Percentiles rank a stretch among this genome's conserved stretches.
Evolutionary conservation across 2,888 invertebrate species (phyloP).

Genomic region (Epirrhoe tristata): DNA sequence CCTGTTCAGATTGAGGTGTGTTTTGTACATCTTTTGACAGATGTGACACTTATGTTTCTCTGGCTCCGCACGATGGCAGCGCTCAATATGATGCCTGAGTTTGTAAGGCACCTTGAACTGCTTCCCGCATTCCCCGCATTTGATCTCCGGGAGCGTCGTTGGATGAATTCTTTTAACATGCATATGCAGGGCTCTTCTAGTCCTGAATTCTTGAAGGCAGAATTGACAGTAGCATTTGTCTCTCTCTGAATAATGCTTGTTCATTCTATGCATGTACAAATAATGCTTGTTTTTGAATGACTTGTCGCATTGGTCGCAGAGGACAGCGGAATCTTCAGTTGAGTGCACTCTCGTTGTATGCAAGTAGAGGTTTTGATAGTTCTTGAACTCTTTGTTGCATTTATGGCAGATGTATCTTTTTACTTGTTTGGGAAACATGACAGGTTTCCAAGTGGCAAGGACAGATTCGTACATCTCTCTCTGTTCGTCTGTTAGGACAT

Average conservation of each 20-base stretch:
- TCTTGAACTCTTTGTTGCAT: constrained; percentile 78
- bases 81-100: constrained; percentile 70
- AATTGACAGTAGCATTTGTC: constrained; percentile 78
- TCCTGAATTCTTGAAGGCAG: constrained; percentile 76
- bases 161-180: constrained; percentile 75
- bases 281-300: constrained; percentile 80
- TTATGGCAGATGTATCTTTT: constrained; percentile 74
- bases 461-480: constrained; percentile 79
- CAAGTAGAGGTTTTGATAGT: constrained; percentile 75
- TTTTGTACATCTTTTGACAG: constrained; percentile 75
- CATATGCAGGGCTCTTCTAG: constrained; percentile 73
- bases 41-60: constrained; percentile 74
- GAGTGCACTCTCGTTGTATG: constrained; percentile 79
- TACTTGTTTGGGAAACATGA: constrained; percentile 66
- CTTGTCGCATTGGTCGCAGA: constrained; percentile 76
- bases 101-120: constrained; percentile 76
- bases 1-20: constrained; percentile 68
- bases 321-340: constrained; percentile 72
- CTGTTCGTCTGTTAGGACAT: constrained; percentile 70
- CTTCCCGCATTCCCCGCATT: constrained; percentile 74
- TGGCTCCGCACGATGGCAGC: constrained; percentile 63
- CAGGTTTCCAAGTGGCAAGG: constrained; percentile 74
- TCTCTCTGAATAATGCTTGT: constrained; percentile 77
- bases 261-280: constrained; percentile 80
- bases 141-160: constrained; percentile 71